Evolutionary conservation across 2,113 vertebrate species (phyloP), one percentile per base, ranked within the genome.

Genomic region (Hydrochoerus hydrochaeris): DNA sequence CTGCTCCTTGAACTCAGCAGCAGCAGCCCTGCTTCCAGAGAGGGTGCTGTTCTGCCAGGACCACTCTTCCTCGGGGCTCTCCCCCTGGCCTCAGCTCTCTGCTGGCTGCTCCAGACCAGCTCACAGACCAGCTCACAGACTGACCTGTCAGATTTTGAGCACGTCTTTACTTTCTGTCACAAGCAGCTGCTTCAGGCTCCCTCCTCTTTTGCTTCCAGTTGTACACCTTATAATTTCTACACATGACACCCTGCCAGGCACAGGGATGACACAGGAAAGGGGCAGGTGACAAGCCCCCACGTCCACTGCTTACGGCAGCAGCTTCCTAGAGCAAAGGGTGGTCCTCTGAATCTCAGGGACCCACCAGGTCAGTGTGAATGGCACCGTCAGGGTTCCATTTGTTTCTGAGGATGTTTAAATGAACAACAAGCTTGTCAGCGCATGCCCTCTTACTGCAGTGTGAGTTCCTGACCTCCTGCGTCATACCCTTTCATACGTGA

Each of bases 211-310:
- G 12, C 20, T 49, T 80, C 30, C n/a, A 35, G 41, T 19, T 84
- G 35, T 28, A 9, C 1, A 9, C 41, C 14, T 63, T 26, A 10
- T 41, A 35, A 83, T 7, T 63, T 63, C 52, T 49, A 20, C 3
- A 46, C n/a, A 1, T 30, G 38, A 26, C 11, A 24, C 52, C 46
- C 49, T 30, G 10, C 9, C 77, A 26, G 57, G 10, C 16, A 57
- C 8, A 49, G 7, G 8, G 35, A 71, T 57, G 24, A 28, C 62
- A 22, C n/a, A 14, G 20, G 49, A 85, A 82, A 41, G 46, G 22
- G 5, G 2, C 9, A 0, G 5, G 20, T 3, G 46, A 57, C 20
- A 8, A 32, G 11, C 22, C 20, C 20, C 35, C 3, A 49, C 20
- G 17, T 46, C 60, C 41, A 22, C 35, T 90, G 58, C 32, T 84